Evolutionary conservation across 2,113 vertebrate species (phyloP), one percentile per base, ranked within the genome.

Genomic region (Myrmophylax atrothorax): DNA sequence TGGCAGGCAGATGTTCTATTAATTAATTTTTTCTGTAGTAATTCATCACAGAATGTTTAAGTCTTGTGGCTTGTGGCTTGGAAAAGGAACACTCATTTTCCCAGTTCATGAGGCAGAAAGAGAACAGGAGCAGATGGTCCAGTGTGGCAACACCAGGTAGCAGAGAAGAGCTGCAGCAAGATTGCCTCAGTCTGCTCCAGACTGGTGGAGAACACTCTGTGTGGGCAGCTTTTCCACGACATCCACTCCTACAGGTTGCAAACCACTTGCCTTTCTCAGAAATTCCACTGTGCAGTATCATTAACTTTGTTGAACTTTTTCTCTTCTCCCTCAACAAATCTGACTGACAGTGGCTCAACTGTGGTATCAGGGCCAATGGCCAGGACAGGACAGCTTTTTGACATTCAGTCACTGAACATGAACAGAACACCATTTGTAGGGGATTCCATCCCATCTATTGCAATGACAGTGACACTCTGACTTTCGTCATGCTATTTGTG

Each of bases 1-100:
- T 94, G 91, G 91, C 94, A 96, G 77, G 80, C 93, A 97, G 96
- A 93, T 94, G 93, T 94, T 95, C 77, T 93, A 82, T 94, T 96
- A 93, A 94, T 96, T 93, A 77, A 10, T 89, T 91, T 86, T 94
- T 96, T 87, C 80, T 91, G 73, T 77, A 89, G 80, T 64, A 90
- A 96, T 97, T 94, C 46, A 93, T 95, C 94, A 96, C 56, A 12
- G 42, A 92, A 84, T 89, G 89, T 95, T 94, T 94, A 92, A 93
- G 38, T 89, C 73, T 81, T 10, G 60, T 90, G 79, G 59, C 64
- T 92, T 50, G 50, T 75, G 91, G 55, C 81, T 97, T 93, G 93
- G 95, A 94, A 94, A 68, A 88, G 84, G 58, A 85, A 87, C 69
- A 15, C 82, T 93, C 94, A 87, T 96, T 94, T 96, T 94, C 87